Evolutionary conservation across 2,888 invertebrate species (phyloP).

Genomic region (Phalera bucephala): DNA sequence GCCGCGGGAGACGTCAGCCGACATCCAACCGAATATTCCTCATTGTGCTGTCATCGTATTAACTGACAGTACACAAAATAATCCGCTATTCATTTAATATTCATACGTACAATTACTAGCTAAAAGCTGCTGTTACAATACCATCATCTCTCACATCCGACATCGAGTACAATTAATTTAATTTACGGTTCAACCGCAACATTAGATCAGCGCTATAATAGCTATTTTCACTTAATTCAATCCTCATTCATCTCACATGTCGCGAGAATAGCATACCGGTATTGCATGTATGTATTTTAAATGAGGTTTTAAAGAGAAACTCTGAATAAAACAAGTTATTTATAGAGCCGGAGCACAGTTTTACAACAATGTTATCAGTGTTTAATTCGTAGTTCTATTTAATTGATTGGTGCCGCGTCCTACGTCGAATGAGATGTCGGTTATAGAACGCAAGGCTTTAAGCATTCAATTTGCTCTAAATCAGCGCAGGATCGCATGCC

Average conservation of each 20-base stretch:
- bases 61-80: slow-evolving; percentile 79
- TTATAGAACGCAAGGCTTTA: slow-evolving; percentile 42
- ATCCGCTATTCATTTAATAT: slow-evolving; percentile 73
- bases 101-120: slow-evolving; percentile 69
- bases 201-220: slow-evolving; percentile 38
- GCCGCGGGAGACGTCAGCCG: slow-evolving; percentile 57
- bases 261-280: background rate
- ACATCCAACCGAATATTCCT: slow-evolving; percentile 63
- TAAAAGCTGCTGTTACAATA: slow-evolving; percentile 61
- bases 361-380: slow-evolving; percentile 34
- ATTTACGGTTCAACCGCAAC: slow-evolving; percentile 45
- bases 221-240: slow-evolving; percentile 42
- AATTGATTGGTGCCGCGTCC: slow-evolving; percentile 59
- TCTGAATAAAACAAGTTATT: slow-evolving; percentile 42
- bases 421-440: slow-evolving; percentile 56
- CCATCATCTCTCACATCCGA: slow-evolving; percentile 51
- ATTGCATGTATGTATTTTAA: slow-evolving; percentile 28
- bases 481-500: slow-evolving; percentile 51
- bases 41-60: slow-evolving; percentile 77
- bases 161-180: slow-evolving; percentile 57
- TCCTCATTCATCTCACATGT: slow-evolving; percentile 23
- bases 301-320: slow-evolving; percentile 42
- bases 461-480: slow-evolving; percentile 72
- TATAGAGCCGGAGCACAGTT: slow-evolving; percentile 43
- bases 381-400: slow-evolving; percentile 48